Evolutionary conservation across 2,797 vertebrate genomes (phyloP), one percentile per base, ranked within the genome.

Genomic region (Iguana delicatissima): DNA sequence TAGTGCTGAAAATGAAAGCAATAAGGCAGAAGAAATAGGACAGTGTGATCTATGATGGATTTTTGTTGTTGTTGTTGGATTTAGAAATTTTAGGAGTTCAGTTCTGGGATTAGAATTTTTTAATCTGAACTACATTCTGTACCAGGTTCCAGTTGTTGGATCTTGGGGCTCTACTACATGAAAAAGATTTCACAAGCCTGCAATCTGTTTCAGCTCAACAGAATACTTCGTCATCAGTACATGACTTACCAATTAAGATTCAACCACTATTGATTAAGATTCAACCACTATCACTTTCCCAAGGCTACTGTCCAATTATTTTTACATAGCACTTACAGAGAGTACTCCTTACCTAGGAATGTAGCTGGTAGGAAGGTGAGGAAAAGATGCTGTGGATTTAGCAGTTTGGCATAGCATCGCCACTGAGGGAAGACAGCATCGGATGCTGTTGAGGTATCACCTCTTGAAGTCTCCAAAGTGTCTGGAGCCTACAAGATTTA

Each of bases 281-380:
- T 72, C 67, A 74, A 46, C 38, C 42, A 73, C 26, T 82, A 16
- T 69, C 14, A 55, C 42, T 77, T 91, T 87, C 50, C 22, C 57
- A 52, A 80, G 20, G 29, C 46, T n/a, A 14, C 16, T 86, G 13
- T 46, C 16, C 35, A 69, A 64, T 29, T n/a, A 62, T 16, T 50
- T 57, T 52, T 24, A 55, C 16, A 10, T 4, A 46, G 42, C 42
- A 46, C 42, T 46, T n/a, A 32, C 5, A 52, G 57, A 77, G 14
- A 77, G 14, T 13, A 22, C 12, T 4, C 42, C 42, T 87, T 83
- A 87, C 86, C 82, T 82, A 83, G 73, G 42, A 98, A 99, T 76
- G 98, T 95, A 26, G 98, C 98, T 29, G 99, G 99, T 64, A 99
- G 97, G 93, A 99, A 99, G 81, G 98, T 99, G 94, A 99, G 98